A percentile compares a stretch with the other conserved stretches of the same genome.
Evolutionary conservation across 2,113 vertebrate genomes (phyloP).

Genomic region (Cisticola juncidis): DNA sequence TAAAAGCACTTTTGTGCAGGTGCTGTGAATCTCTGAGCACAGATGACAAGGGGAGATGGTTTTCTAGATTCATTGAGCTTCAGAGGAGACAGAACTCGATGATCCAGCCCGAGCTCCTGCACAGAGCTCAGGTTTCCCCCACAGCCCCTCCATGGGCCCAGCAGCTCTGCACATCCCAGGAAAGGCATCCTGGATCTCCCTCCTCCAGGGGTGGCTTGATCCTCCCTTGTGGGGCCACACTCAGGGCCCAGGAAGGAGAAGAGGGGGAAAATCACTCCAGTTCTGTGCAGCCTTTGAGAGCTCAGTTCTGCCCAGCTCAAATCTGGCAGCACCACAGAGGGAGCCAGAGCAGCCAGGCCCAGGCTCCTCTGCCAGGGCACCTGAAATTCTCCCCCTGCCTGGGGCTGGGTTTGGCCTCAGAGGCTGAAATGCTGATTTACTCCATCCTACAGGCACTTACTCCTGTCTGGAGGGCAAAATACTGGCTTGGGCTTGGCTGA

Average conservation of each 20-base stretch:
- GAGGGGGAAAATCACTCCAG: rapidly evolving
- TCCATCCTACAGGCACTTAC: background rate
- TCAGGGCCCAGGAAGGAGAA: background rate
- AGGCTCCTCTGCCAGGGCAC: background rate
- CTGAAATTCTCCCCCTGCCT: background rate
- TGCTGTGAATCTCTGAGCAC: constrained; percentile 26
- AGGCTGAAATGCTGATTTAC: background rate
- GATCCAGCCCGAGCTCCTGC: constrained; percentile 10
- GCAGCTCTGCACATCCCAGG: background rate
- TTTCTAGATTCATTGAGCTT: constrained; percentile 53
- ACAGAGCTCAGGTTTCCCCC: background rate
- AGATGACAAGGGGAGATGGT: constrained; percentile 36
- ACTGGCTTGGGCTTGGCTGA: background rate
- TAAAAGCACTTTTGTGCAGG: constrained; percentile 60
- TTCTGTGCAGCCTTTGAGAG: background rate
- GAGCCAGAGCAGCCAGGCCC: background rate
- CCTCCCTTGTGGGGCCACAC: rapidly evolving
- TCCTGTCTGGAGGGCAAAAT: background rate
- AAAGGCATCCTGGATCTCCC: background rate
- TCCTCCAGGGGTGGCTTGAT: background rate
- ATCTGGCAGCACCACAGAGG: background rate
- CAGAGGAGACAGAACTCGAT: background rate
- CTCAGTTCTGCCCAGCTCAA: background rate
- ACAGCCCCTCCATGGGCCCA: background rate
- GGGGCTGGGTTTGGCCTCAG: background rate